Conservation (phyloP, 2,888 invertebrate species). For the Agonopterix heracliana region DNA sequence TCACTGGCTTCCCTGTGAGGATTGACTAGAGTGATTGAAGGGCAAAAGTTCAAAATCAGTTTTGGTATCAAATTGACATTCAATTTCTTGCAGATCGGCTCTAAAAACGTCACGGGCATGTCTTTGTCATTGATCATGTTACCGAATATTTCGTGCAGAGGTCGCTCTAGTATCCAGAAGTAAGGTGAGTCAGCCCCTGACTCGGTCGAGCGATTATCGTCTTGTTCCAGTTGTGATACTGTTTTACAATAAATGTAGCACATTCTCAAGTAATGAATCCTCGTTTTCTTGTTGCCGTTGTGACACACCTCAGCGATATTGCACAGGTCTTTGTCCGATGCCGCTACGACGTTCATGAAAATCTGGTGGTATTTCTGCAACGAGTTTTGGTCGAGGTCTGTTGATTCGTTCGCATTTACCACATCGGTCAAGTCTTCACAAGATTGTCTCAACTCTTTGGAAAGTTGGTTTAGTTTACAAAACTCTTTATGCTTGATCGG, state of each 20-base stretch:
- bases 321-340: conserved; percentile 65
- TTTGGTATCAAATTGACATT: conserved; percentile 85
- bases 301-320: conserved; percentile 57
- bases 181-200: conserved; percentile 47
- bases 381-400: conserved; percentile 44
- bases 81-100: conserved; percentile 80
- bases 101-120: conserved; percentile 80
- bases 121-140: conserved; percentile 81
- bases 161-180: conserved; percentile 70
- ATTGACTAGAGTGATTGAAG: conserved; percentile 72
- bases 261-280: conserved; percentile 68
- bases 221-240: conserved; percentile 67
- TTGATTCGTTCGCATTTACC: conserved; percentile 34
- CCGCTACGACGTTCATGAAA: conserved; percentile 67
- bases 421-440: conserved; percentile 65
- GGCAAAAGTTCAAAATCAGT: conserved; percentile 83
- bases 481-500: conserved; percentile 70
- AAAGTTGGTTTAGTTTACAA: conserved; percentile 62
- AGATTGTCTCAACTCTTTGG: conserved; percentile 62
- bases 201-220: conserved; percentile 42
- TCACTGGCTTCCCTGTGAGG: conserved; percentile 54
- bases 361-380: conserved; percentile 65
- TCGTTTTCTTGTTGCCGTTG: conserved; percentile 51
- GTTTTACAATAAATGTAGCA: conserved; percentile 77
- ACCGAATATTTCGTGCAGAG: conserved; percentile 78